Percentiles rank a stretch among this genome's conserved stretches.
Conservation (phyloP, 1,140 invertebrate genomes). For the Sycobia sp. region DNA sequence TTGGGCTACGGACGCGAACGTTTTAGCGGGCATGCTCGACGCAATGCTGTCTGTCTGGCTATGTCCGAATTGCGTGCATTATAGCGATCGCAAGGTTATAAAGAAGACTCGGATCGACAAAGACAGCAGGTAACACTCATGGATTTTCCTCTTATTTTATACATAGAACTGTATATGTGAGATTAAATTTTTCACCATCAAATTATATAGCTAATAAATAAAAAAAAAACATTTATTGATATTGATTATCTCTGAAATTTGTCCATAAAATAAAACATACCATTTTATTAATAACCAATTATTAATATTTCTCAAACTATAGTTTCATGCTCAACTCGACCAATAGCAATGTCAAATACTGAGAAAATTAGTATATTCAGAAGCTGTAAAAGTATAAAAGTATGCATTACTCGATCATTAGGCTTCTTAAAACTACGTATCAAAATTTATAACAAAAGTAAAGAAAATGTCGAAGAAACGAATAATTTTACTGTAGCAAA, state of each 20-base stretch:
- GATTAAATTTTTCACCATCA: background rate
- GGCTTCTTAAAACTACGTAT: no score
- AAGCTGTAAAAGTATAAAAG: no score
- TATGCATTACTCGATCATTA: no score
- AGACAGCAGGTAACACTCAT: constrained; percentile 69
- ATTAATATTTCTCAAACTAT: no score
- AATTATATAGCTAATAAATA: background rate
- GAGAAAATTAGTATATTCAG: no score
- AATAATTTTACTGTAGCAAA: no score
- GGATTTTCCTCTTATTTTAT: no score
- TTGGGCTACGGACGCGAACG: constrained; percentile 85
- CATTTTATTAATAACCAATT: background rate
- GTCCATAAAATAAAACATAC: background rate
- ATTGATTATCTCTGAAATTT: background rate
- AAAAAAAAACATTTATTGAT: background rate
- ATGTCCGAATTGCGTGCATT: constrained; percentile 69
- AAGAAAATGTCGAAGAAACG: no score
- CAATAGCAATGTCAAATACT: no score
- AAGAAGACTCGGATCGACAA: constrained; percentile 69
- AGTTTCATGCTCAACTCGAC: no score
- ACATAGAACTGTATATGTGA: no score
- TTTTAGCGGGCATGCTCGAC: constrained; percentile 83
- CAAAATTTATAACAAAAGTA: no score
- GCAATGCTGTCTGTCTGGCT: constrained; percentile 84
- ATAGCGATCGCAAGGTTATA: constrained; percentile 75